Percentiles rank a stretch among this genome's conserved stretches.
These are phyloP conservation scores for Trigoniulus corallinus DNA, from an alignment of 1,140 invertebrate species.

Conservation along the genomic window DNA sequence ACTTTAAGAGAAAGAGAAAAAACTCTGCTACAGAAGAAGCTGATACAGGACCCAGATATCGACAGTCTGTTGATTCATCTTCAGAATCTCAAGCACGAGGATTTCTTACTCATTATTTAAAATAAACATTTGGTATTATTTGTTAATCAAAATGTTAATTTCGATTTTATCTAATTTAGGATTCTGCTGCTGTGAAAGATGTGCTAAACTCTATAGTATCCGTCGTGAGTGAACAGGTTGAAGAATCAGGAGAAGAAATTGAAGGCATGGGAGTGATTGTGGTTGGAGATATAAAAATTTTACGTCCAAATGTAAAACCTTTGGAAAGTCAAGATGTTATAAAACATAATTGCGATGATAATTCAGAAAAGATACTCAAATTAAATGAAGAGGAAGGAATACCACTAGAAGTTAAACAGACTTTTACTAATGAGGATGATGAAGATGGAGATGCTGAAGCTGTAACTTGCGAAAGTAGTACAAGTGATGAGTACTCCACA, in stretches of 20 bases:
- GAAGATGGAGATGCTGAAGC: constrained; percentile 9
- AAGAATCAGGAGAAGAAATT: no score
- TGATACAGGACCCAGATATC: not conserved
- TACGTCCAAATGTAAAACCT: no score
- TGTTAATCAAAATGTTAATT: no score
- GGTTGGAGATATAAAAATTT: constrained; percentile 4
- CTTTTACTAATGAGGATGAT: constrained; percentile 1
- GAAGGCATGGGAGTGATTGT: not conserved
- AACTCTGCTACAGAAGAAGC: constrained; percentile 2
- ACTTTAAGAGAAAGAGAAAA: constrained; percentile 19
- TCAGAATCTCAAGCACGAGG: constrained; percentile 10
- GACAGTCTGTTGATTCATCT: constrained; percentile 12
- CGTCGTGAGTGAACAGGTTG: constrained; percentile 11
- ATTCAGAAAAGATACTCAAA: not conserved
- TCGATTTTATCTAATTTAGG: no score
- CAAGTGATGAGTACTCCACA: constrained; percentile 14
- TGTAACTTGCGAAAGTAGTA: constrained; percentile 6
- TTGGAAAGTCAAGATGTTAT: constrained; percentile 14
- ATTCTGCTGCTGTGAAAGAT: constrained; percentile 13
- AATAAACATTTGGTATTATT: not conserved
- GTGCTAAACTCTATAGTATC: constrained; percentile 15
- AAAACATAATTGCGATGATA: not conserved
- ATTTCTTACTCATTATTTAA: not conserved
- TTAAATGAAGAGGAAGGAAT: not conserved
- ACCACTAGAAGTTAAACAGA: not conserved